These are phyloP conservation scores for Lerista edwardsae DNA, from an alignment of 2,797 vertebrate genomes.

Conservation along the genomic window DNA sequence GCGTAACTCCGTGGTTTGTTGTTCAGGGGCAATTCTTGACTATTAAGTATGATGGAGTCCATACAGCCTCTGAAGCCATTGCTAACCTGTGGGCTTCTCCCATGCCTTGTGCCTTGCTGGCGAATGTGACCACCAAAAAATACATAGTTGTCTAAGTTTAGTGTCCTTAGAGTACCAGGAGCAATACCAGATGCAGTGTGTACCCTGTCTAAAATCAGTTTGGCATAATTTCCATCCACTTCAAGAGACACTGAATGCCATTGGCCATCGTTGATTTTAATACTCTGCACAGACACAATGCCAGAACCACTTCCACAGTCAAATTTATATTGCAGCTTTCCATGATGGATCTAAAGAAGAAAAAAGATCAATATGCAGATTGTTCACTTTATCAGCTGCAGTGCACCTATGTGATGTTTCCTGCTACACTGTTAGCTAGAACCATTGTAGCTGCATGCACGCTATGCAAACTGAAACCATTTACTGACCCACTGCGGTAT, in stretches of 20 bases:
- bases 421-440: slow-evolving; percentile 6
- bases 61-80: slow-evolving; percentile 93
- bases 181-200: slow-evolving; percentile 95
- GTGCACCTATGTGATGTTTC: background rate
- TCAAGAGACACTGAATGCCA: slow-evolving; percentile 95
- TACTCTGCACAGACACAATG: slow-evolving; percentile 94
- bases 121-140: slow-evolving; percentile 93
- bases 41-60: slow-evolving; percentile 90
- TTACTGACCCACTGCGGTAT: too few species aligned
- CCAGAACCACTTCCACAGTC: slow-evolving; percentile 97
- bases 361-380: slow-evolving; percentile 29
- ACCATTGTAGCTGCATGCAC: background rate
- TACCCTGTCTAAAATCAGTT: slow-evolving; percentile 90
- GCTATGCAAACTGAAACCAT: background rate
- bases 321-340: slow-evolving; percentile 95
- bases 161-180: slow-evolving; percentile 91
- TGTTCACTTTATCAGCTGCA: background rate
- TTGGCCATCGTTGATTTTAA: slow-evolving; percentile 93
- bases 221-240: slow-evolving; percentile 94
- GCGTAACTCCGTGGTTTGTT: slow-evolving; percentile 83
- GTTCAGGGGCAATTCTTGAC: slow-evolving; percentile 91
- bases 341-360: slow-evolving; percentile 87
- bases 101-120: slow-evolving; percentile 82
- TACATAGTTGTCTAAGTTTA: slow-evolving; percentile 92
- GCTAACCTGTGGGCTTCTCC: slow-evolving; percentile 84